A percentile compares a stretch with the other conserved stretches of the same genome.
phyloP scores from a whole-genome alignment of 1,140 invertebrate genomes.

The Euwallacea fornicatus region DNA sequence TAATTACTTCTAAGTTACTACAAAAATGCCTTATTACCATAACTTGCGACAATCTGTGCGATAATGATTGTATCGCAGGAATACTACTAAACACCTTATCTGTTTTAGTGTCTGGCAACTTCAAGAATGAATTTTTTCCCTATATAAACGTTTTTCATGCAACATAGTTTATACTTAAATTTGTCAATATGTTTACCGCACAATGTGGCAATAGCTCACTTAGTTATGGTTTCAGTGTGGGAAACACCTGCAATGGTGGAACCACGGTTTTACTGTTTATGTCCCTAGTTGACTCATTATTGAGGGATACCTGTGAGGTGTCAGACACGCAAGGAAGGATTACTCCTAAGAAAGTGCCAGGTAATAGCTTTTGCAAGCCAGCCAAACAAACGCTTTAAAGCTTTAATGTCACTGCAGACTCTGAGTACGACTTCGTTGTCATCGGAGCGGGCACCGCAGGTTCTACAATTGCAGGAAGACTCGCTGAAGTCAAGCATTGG shows the following conservation, averaged over 20 bases:
- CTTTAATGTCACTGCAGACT: too few species aligned
- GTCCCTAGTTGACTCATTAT: conserved; percentile 56
- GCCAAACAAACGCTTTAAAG: too few species aligned
- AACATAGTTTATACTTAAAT: too few species aligned
- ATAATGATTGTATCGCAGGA: too few species aligned
- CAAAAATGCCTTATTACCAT: neutral
- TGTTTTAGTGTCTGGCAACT: too few species aligned
- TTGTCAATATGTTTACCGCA: neutral
- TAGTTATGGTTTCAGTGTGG: neutral
- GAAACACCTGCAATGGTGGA: neutral
- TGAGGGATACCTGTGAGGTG: conserved; percentile 52
- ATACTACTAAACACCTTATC: too few species aligned
- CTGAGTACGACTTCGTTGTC: conserved; percentile 59
- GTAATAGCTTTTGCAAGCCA: neutral
- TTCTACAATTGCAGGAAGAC: conserved; percentile 57
- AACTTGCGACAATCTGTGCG: neutral
- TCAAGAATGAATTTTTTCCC: too few species aligned
- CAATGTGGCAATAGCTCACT: neutral
- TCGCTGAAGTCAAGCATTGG: conserved; percentile 43
- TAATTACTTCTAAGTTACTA: neutral
- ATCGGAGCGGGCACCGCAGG: conserved; percentile 61
- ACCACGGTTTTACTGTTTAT: conserved; percentile 53
- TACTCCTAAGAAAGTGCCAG: conserved; percentile 46
- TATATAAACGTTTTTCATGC: too few species aligned
- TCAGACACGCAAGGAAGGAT: conserved; percentile 54